Evolutionary conservation across 2,113 vertebrate species (phyloP), one percentile per base, ranked within the genome.

Genomic region (Oxyruncus cristatus): DNA sequence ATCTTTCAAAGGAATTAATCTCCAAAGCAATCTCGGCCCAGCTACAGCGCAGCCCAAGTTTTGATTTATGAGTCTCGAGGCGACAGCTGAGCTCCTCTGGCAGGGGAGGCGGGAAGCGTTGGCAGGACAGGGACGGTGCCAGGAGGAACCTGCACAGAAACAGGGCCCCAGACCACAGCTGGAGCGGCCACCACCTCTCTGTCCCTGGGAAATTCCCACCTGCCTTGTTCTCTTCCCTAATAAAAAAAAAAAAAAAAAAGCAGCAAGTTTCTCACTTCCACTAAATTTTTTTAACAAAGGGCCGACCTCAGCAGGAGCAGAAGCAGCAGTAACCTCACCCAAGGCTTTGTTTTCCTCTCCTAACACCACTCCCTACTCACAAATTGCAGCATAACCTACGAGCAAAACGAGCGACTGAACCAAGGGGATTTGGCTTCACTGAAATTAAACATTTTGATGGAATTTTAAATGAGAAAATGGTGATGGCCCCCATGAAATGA

Each of bases 1-100:
- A 91, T 71, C 91, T 93, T 90, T 88, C 58, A 37, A 66, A 91
- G 59, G 81, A 92, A 94, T 92, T 85, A 82, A 93, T 94, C 93
- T 92, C 86, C 94, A 88, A 78, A 97, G 92, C 94, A 93, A 83
- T 94, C 93, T 89, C 4, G 0, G 8, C 83, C 86, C 44, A 9
- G 93, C 72, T 35, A 28, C 58, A 30, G 44, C 15, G 30, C 50
- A 68, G 85, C 75, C 32, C 35, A 58, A 81, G 41, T 22, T 88
- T 88, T 95, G 93, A 96, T 96, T 82, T 62, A 76, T 23, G 94
- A 76, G 74, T 24, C 9, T 24, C 9, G 49, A 0, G 8, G 77
- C 0, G 0, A 17, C 56, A 75, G 93, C 87, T 46, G 88, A 92
- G 74, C 74, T 83, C 65, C 85, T 44, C 37, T 28, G 71, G 28